Percentiles rank a stretch among this genome's conserved stretches.
Conservation (phyloP, 2,113 vertebrate species). For the Sorex fumeus region DNA sequence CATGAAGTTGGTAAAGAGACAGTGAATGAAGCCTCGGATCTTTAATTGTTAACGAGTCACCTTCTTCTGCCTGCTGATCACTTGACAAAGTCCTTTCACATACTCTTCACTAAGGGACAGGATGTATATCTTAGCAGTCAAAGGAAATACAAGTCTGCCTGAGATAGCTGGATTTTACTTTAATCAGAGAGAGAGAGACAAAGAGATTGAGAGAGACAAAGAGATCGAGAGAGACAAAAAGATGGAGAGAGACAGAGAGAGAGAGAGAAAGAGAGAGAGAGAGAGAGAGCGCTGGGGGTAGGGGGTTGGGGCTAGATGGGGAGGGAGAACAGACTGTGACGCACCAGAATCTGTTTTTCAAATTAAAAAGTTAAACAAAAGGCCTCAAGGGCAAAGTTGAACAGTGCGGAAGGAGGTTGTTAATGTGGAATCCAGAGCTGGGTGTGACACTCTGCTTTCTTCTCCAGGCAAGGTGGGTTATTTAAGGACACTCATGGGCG, state of each 20-base stretch:
- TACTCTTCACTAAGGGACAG: constrained; percentile 20
- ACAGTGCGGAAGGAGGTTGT: constrained; percentile 89
- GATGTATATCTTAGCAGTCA: constrained; percentile 52
- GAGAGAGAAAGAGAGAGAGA: neutral
- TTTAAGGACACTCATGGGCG: constrained; percentile 88
- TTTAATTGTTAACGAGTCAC: neutral
- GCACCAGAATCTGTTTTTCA: constrained; percentile 86
- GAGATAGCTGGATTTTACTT: constrained; percentile 64
- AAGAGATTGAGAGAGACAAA: too few species aligned
- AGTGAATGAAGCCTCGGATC: neutral
- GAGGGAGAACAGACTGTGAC: constrained; percentile 74
- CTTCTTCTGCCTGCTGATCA: neutral
- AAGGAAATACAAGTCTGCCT: constrained; percentile 47
- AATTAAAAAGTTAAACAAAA: constrained; percentile 90
- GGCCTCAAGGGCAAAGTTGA: constrained; percentile 90
- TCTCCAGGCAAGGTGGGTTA: constrained; percentile 87
- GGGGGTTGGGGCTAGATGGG: neutral
- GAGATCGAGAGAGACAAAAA: neutral
- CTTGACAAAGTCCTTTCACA: neutral
- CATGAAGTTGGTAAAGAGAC: neutral
- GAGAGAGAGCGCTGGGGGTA: neutral
- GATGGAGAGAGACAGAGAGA: neutral
- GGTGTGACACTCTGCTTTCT: constrained; percentile 89
- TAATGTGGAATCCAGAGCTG: constrained; percentile 91
- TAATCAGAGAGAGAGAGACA: neutral